Base-by-base conservation (phyloP, 2,113 vertebrate genomes). In the Craseonycteris thonglongyai region DNA sequence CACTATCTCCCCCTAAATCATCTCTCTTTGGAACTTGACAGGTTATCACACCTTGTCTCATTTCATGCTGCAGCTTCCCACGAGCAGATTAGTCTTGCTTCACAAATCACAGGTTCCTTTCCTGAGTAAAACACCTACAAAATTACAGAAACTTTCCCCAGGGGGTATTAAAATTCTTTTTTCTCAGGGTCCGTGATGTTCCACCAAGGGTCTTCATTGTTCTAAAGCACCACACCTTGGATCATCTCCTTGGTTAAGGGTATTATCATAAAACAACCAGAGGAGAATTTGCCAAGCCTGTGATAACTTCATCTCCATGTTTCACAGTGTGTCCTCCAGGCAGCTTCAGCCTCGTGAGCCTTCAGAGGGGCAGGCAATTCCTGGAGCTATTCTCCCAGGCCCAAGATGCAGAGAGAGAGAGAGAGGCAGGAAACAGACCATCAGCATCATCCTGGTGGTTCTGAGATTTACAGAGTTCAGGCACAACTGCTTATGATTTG, bases 101-200 rank as follows among this genome's bases (percentile, higher is more conserved):
- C 98, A 98, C 99, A 99, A 99, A 99, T 99, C 98, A 98, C 92
- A 51, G 35, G 96, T 94, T 98, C 98, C 97, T 95, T 96, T 96
- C 94, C 96, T 93, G 96, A 98, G 97, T 91, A 75, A 98, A 98
- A 98, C 96, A 97, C 97, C 95, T 98, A 96, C 96, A 96, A 97
- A 96, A 97, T 98, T 97, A 97, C 90, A 97, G 95, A 95, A 94
- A 95, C 75, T 90, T 94, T 76, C 95, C 96, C 97, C 96, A 93
- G 93, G 94, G 97, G 96, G 95, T 75, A 10, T 61, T 91, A n/a
- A 96, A 97, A 90, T 94, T 97, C 92, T 96, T 87, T 97, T 98
- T 98, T 97, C 96, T 96, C 96, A 92, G 74, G 89, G 96, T 96
- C 97, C 83, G 10, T 96, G 96, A 59, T 93, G 81, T 94, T 97